These are phyloP conservation scores for Castor canadensis DNA, from an alignment of 2,113 vertebrate genomes.

Conservation along the genomic window DNA sequence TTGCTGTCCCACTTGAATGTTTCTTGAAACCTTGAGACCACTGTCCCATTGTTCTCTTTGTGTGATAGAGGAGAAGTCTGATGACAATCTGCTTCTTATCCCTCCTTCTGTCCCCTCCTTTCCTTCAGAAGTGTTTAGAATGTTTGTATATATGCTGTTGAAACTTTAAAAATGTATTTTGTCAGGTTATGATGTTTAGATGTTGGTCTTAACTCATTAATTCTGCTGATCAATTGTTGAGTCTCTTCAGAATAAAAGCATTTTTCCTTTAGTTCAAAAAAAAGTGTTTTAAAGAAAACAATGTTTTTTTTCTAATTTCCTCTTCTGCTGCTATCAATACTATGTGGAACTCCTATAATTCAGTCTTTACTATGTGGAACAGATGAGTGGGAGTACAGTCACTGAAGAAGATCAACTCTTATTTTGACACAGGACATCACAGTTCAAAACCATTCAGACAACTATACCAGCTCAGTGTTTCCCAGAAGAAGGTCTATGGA, in stretches of 20 bases:
- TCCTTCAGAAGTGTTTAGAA: background rate
- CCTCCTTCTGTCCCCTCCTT: background rate
- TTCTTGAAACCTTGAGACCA: background rate
- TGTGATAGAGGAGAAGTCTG: background rate
- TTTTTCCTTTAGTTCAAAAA: background rate
- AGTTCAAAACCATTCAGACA: background rate
- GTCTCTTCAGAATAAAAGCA: background rate
- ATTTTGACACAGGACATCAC: background rate
- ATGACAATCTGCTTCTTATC: background rate
- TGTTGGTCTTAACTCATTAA: background rate
- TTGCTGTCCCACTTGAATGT: background rate
- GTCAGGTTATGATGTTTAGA: background rate
- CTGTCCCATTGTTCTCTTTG: background rate
- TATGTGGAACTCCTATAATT: background rate
- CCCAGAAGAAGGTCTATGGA: background rate
- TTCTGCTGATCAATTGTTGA: background rate
- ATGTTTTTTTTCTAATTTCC: too few relatives aligned
- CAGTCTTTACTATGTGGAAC: background rate
- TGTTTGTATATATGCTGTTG: background rate
- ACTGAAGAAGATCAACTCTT: background rate
- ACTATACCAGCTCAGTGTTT: background rate
- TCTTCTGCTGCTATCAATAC: background rate
- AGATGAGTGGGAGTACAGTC: background rate
- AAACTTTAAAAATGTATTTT: background rate
- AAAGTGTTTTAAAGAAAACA: background rate